These are phyloP conservation scores for Ectropis crepuscularia DNA, from an alignment of 2,888 invertebrate genomes.

Conservation along the genomic window DNA sequence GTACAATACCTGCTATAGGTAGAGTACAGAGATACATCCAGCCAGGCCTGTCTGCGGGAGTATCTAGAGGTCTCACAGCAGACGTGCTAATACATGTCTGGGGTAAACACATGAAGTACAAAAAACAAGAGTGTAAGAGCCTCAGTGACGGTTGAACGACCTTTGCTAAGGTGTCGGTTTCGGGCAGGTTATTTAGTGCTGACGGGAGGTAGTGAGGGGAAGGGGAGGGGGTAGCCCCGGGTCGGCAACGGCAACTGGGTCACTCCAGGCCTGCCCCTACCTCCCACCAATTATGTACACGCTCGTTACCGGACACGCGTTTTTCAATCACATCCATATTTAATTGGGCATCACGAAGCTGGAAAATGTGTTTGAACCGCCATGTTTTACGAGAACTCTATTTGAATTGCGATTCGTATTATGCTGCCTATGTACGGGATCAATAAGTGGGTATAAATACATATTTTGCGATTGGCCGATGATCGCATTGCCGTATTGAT, in stretches of 20 bases:
- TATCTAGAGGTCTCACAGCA: conserved; percentile 12
- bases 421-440: conserved; percentile 23
- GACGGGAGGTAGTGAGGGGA: conserved; percentile 50
- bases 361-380: conserved; percentile 79
- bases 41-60: conserved; percentile 1
- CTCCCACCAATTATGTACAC: conserved; percentile 84
- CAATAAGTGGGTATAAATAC: conserved; percentile 26
- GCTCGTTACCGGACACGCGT: conserved; percentile 85
- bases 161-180: conserved; percentile 83
- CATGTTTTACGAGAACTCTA: conserved; percentile 74
- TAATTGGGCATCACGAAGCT: conserved; percentile 83
- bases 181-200: conserved; percentile 83
- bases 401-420: conserved; percentile 60
- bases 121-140: conserved; percentile 62
- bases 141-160: conserved; percentile 82
- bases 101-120: conserved; percentile 38
- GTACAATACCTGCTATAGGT: conserved; percentile 2
- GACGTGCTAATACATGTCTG: conserved; percentile 24
- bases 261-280: conserved; percentile 77
- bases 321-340: conserved; percentile 86
- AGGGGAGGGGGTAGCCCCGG: conserved; percentile 61
- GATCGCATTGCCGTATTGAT: conserved; percentile 12
- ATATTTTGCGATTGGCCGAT: conserved; percentile 27
- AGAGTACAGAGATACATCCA: conserved; percentile 5
- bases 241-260: conserved; percentile 84